These are phyloP conservation scores for Cerastis rubricosa DNA, from an alignment of 2,888 invertebrate species.

Conservation along the genomic window DNA sequence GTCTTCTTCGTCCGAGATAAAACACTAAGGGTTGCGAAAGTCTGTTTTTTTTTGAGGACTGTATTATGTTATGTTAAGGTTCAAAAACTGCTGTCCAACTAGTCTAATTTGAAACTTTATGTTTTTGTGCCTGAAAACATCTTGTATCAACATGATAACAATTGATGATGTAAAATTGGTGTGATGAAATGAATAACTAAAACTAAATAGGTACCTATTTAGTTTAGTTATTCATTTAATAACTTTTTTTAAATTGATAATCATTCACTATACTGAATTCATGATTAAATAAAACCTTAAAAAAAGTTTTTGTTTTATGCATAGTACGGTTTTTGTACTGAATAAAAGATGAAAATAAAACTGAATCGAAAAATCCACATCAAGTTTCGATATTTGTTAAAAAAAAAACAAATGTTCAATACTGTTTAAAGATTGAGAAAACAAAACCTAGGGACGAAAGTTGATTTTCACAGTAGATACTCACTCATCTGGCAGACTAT, in stretches of 20 bases:
- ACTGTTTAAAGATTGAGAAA: neutral
- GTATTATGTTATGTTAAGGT: neutral
- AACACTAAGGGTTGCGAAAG: neutral
- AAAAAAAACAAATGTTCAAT: neutral
- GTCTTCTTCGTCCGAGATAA: neutral
- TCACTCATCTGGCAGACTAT: constrained; percentile 79
- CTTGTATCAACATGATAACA: neutral
- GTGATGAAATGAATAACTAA: too few species aligned
- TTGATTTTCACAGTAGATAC: constrained; percentile 58
- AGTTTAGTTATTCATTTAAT: neutral
- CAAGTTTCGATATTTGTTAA: neutral
- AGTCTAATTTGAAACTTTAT: neutral
- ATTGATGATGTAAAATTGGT: neutral
- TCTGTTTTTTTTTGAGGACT: neutral
- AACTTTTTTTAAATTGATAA: neutral
- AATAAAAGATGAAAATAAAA: neutral
- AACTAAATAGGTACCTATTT: too few species aligned
- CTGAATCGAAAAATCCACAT: neutral
- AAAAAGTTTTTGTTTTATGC: neutral
- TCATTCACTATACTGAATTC: neutral
- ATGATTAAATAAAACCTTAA: neutral
- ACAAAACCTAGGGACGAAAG: neutral
- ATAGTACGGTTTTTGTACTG: neutral
- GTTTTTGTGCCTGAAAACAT: constrained; percentile 2
- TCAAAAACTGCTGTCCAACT: neutral